A percentile compares a stretch with the other conserved stretches of the same genome.
phyloP scores from a whole-genome alignment of 1,140 invertebrate genomes.

The Dendrolimus kikuchii region DNA sequence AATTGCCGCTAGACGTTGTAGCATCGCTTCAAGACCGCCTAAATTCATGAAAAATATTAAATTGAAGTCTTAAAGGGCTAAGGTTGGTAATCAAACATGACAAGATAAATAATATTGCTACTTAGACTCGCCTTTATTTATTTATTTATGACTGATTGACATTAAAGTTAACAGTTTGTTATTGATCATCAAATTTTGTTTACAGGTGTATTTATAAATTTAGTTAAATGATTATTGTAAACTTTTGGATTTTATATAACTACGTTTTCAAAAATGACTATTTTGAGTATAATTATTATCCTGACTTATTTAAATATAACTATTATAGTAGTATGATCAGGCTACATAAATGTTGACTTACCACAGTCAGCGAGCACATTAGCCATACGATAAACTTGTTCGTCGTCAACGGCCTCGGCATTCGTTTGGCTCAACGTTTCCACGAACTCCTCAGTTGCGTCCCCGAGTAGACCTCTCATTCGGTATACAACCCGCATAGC shows the following conservation, averaged over 20 bases:
- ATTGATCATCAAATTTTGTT: too few relatives aligned
- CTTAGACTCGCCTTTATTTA: too few relatives aligned
- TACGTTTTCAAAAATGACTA: too few relatives aligned
- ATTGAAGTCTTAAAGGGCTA: too few relatives aligned
- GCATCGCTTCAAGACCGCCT: constrained; percentile 89
- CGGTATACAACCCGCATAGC: constrained; percentile 99
- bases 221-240: neutral
- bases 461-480: constrained; percentile 96
- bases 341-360: constrained; percentile 21
- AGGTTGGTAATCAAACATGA: too few relatives aligned
- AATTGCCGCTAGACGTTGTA: constrained; percentile 78
- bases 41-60: constrained; percentile 26
- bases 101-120: too few relatives aligned
- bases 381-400: constrained; percentile 87
- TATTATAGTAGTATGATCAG: too few relatives aligned
- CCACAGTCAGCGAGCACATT: constrained; percentile 75
- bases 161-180: too few relatives aligned
- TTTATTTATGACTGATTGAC: too few relatives aligned
- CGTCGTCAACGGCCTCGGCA: constrained; percentile 93
- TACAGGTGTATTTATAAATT: too few relatives aligned
- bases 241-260: neutral
- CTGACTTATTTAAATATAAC: too few relatives aligned
- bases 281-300: too few relatives aligned
- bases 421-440: constrained; percentile 91
- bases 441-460: constrained; percentile 98